Percentiles rank a stretch among this genome's conserved stretches.
Conservation (phyloP, 2,797 vertebrate species). For the Austrolebias charrua region DNA sequence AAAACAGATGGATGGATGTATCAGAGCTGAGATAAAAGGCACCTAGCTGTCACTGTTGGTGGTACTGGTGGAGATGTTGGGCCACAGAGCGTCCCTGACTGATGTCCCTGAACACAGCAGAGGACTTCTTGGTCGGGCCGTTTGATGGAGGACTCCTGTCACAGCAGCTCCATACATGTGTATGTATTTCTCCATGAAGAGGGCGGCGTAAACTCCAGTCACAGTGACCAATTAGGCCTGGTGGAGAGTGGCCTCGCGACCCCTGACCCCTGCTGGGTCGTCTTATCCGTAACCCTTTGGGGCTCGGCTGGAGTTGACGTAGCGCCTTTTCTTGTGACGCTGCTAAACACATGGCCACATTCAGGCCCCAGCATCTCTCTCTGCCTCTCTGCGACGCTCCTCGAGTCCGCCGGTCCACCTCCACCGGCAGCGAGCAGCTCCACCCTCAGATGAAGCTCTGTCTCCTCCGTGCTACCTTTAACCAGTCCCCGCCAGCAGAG, state of each 20-base stretch:
- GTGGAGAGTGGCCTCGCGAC: conserved; percentile 87
- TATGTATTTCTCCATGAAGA: conserved; percentile 66
- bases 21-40: conserved; percentile 49
- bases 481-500: too few relatives aligned
- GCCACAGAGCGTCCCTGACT: conserved; percentile 36
- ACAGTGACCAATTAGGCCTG: conserved; percentile 91
- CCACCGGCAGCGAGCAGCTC: conserved; percentile 33
- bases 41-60: conserved; percentile 61
- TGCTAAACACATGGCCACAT: conserved; percentile 88
- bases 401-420: conserved; percentile 88
- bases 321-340: conserved; percentile 86
- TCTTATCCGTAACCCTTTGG: conserved; percentile 89
- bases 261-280: conserved; percentile 91
- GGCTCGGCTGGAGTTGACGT: conserved; percentile 93
- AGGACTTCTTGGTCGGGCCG: conserved; percentile 54
- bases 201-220: conserved; percentile 70
- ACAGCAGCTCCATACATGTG: conserved; percentile 69
- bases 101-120: conserved; percentile 70
- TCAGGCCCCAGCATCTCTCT: conserved; percentile 87
- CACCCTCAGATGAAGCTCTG: neutral
- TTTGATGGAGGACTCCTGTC: conserved; percentile 71
- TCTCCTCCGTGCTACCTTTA: neutral
- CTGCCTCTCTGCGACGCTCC: conserved; percentile 85
- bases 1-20: conserved; percentile 24
- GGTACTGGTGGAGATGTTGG: conserved; percentile 51